Conservation (phyloP, 2,888 invertebrate genomes). For the Periphyllus acericola region DNA sequence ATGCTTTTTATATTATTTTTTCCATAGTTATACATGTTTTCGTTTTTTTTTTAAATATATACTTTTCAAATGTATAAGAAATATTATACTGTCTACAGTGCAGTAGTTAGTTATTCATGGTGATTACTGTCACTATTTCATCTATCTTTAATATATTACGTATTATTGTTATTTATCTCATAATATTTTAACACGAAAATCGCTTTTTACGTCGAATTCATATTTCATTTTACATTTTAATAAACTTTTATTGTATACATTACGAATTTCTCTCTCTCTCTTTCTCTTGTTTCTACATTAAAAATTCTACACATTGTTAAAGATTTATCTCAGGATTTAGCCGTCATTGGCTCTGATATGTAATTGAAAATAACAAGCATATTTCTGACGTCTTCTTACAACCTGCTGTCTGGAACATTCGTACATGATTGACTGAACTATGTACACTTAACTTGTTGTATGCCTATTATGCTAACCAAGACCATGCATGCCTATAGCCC, state of each 20-base stretch:
- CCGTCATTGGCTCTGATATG: background rate
- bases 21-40: no score
- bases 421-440: background rate
- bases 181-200: no score
- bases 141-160: no score
- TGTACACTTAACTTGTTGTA: background rate
- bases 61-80: no score
- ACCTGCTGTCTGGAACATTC: background rate
- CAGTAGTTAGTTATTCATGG: no score
- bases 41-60: no score
- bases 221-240: background rate
- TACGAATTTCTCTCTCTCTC: background rate
- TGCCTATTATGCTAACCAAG: background rate
- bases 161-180: no score
- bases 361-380: background rate
- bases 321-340: slow-evolving; percentile 7
- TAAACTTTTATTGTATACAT: background rate
- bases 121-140: no score
- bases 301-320: background rate
- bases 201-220: background rate
- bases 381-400: background rate
- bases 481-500: background rate
- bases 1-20: no score
- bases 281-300: background rate
- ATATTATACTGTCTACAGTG: no score